These are phyloP conservation scores for Abrostola tripartita DNA, from an alignment of 2,888 invertebrate species.

Conservation along the genomic window DNA sequence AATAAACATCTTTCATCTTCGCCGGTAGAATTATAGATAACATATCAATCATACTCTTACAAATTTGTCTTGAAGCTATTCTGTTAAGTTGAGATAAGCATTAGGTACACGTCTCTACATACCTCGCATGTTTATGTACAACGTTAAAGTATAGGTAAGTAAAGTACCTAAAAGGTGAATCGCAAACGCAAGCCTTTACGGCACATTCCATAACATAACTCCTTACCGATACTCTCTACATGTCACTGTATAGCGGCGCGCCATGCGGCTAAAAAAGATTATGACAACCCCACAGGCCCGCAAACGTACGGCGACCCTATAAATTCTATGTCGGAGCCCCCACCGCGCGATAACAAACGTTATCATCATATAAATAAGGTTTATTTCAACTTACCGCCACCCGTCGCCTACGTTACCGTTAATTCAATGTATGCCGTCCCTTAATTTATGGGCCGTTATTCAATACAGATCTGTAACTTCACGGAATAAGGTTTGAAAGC, in stretches of 20 bases:
- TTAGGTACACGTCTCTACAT: background rate
- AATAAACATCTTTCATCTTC: conserved; percentile 47
- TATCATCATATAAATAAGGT: conserved; percentile 66
- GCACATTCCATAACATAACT: conserved; percentile 74
- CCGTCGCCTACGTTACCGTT: conserved; percentile 76
- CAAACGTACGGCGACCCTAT: conserved; percentile 77
- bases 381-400: conserved; percentile 64
- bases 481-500: conserved; percentile 84
- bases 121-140: conserved; percentile 17
- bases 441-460: conserved; percentile 83
- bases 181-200: conserved; percentile 53
- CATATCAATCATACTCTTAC: conserved; percentile 44
- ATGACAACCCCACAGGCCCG: conserved; percentile 82
- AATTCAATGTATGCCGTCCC: conserved; percentile 85
- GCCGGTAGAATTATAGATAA: conserved; percentile 39
- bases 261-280: conserved; percentile 87
- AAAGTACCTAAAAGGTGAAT: conserved; percentile 42
- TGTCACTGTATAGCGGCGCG: conserved; percentile 77
- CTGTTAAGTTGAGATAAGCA: conserved; percentile 15
- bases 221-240: conserved; percentile 75
- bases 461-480: conserved; percentile 82
- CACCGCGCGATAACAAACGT: conserved; percentile 65
- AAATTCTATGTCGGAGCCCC: conserved; percentile 72
- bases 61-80: conserved; percentile 29
- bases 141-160: conserved; percentile 25